Evolutionary conservation across 2,888 invertebrate species (phyloP).

Genomic region (Cordilura impudica): DNA sequence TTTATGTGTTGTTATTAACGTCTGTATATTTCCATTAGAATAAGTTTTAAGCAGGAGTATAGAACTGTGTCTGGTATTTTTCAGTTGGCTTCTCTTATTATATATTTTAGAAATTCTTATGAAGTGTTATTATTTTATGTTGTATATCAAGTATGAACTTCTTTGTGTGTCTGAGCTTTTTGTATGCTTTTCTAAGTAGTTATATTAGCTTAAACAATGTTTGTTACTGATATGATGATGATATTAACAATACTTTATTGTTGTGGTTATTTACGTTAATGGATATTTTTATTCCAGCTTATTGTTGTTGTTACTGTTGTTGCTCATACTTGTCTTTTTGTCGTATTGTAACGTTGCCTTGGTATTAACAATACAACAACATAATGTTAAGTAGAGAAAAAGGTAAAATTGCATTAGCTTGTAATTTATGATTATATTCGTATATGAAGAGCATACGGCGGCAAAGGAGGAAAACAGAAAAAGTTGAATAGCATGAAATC

Average conservation of each 20-base stretch:
- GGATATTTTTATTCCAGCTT: conserved; percentile 33
- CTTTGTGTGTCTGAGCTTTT: background rate
- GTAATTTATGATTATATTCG: conserved; percentile 16
- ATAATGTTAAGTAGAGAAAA: conserved; percentile 3
- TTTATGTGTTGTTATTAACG: conserved; percentile 22
- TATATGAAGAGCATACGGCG: background rate
- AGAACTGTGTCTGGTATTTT: background rate
- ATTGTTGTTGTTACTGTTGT: background rate
- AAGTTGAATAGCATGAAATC: background rate
- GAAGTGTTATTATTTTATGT: conserved; percentile 21
- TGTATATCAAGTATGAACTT: background rate
- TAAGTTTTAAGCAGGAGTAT: background rate
- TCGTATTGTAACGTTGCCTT: background rate
- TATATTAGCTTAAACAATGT: conserved; percentile 43
- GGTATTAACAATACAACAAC: background rate
- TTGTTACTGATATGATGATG: conserved; percentile 35
- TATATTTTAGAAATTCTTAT: conserved; percentile 30
- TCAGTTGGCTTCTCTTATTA: conserved; percentile 10
- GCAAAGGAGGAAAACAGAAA: background rate
- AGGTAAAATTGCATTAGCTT: conserved; percentile 39
- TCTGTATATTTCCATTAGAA: background rate
- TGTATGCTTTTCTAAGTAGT: conserved; percentile 14
- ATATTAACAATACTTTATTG: conserved; percentile 37
- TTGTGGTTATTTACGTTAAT: conserved; percentile 45
- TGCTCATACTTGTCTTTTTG: background rate